A percentile compares a stretch with the other conserved stretches of the same genome.
Evolutionary conservation across 2,113 vertebrate species (phyloP).

Genomic region (Charina bottae): DNA sequence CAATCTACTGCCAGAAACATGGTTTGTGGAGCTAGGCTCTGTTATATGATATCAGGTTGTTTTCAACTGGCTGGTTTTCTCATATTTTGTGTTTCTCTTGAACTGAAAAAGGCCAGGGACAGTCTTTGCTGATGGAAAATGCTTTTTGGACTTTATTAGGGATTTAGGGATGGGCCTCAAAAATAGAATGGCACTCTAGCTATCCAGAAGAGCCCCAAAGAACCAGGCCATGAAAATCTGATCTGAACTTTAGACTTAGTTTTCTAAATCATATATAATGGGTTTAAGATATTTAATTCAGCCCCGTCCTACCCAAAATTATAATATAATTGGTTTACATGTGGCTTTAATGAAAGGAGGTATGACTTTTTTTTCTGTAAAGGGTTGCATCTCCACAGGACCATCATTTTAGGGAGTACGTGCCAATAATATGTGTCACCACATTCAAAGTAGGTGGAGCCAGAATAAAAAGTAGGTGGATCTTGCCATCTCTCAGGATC

Average conservation of each 20-base stretch:
- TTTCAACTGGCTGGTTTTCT: conserved; percentile 63
- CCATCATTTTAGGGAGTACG: too few species aligned
- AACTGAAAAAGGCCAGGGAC: conserved; percentile 33
- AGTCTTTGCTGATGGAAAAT: conserved; percentile 36
- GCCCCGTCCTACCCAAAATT: background rate
- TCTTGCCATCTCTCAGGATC: too few species aligned
- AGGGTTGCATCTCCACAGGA: background rate
- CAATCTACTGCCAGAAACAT: conserved; percentile 64
- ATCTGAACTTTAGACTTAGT: background rate
- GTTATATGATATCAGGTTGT: conserved; percentile 51
- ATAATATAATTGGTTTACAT: background rate
- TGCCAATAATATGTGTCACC: too few species aligned
- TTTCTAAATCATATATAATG: background rate
- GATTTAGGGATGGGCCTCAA: background rate
- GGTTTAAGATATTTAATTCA: background rate
- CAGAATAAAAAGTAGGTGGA: too few species aligned
- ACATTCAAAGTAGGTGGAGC: too few species aligned
- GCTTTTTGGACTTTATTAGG: conserved; percentile 29
- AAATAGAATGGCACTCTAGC: background rate
- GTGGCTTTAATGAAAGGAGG: background rate
- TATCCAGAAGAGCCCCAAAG: background rate
- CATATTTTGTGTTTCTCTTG: conserved; percentile 59
- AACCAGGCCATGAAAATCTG: background rate
- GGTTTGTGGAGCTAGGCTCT: conserved; percentile 59
- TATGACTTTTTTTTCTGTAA: background rate